Evolutionary conservation across 2,797 vertebrate species (phyloP).

Genomic region (Hemitrygon akajei): DNA sequence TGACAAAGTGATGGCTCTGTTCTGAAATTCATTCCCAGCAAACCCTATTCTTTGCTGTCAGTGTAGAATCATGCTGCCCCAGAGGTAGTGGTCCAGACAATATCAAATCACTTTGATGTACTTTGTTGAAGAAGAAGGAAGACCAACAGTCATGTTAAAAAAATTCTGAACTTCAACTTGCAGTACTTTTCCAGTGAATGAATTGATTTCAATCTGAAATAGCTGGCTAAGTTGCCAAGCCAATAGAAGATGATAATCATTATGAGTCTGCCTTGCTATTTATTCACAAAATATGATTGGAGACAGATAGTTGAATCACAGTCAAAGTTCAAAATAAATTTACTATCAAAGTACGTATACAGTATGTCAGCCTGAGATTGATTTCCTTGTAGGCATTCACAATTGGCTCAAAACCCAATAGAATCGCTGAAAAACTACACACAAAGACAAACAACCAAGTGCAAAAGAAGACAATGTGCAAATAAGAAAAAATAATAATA

Average conservation of each 20-base stretch:
- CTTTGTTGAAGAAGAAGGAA: neutral
- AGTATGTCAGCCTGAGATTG: too few species aligned
- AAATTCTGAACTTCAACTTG: neutral
- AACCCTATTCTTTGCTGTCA: neutral
- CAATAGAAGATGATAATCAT: neutral
- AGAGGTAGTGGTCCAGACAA: neutral
- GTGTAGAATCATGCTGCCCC: neutral
- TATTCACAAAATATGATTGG: neutral
- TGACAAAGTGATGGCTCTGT: conserved; percentile 7
- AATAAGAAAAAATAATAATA: too few species aligned
- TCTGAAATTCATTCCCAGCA: neutral
- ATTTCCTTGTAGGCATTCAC: too few species aligned
- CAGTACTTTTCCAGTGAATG: neutral
- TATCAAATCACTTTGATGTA: neutral
- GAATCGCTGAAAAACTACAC: too few species aligned
- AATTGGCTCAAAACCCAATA: too few species aligned
- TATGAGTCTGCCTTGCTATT: neutral
- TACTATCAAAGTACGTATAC: too few species aligned
- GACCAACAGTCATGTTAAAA: neutral
- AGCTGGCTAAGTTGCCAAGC: neutral
- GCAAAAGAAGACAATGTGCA: too few species aligned
- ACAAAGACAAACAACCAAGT: too few species aligned
- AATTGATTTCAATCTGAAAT: neutral
- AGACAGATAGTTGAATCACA: neutral
- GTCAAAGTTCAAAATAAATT: too few species aligned